Evolutionary conservation across 2,113 vertebrate species (phyloP), one percentile per base, ranked within the genome.

Genomic region (Macquaria ambigua): DNA sequence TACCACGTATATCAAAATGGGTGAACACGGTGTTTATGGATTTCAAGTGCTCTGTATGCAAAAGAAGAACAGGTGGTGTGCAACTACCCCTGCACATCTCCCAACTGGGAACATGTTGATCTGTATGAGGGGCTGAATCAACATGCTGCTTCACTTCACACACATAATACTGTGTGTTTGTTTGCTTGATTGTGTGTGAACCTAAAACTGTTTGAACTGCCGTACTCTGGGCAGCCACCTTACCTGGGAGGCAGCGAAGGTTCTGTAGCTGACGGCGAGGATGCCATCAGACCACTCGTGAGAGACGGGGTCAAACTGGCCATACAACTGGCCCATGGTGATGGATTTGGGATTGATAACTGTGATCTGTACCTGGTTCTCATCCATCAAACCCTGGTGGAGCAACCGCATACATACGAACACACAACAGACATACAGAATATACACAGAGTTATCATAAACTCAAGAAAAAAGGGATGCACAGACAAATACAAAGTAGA

Each of bases 241-340:
- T 92, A 98, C 97, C 79, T 90, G n/a, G 3, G 97, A 98, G 28
- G 95, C 82, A 41, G 97, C 97, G 53, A 98, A 98, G 6, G 92
- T 83, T 90, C 97, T 95, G 83, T 97, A 98, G 88, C 96, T 97
- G 84, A 98, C 96, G 1, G 97, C 97, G 0, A 98, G 95, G 90
- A 98, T 80, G 9, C 97, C 97, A 43, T 98, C 97, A 0, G 97
- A 97, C 98, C 97, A 98, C 79, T 99, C 97, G 8, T 98, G 98
- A 46, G 97, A 97, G 31, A 97, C 95, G 0, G 94, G 91, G 52
- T 99, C 97, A 83, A 99, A 98, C 52, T 98, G 97, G 21, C 97
- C 97, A 0, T 98, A 97, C 2, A 98, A 95, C 75, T 98, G 97
- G 6, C 97, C 97, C 97, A 97, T 97, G 79, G 97, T 98, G 88